A percentile compares a stretch with the other conserved stretches of the same genome.
These are phyloP conservation scores for Labrus mixtus DNA, from an alignment of 2,113 vertebrate species.

Conservation along the genomic window DNA sequence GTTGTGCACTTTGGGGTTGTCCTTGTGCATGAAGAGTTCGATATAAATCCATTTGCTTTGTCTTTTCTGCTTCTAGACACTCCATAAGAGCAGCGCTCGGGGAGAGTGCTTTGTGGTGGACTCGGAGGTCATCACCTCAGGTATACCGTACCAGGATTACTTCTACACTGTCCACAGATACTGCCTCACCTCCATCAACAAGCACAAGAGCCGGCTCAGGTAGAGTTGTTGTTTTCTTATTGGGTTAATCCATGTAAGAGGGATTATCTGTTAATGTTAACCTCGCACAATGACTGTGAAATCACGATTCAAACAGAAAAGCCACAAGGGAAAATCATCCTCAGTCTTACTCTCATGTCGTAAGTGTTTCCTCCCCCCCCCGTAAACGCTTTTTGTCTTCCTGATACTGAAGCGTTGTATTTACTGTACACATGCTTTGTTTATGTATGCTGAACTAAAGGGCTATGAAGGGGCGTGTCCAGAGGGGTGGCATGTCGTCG, in stretches of 20 bases:
- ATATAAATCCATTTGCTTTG: not conserved
- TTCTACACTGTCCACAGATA: slow-evolving; percentile 94
- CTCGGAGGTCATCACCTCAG: slow-evolving; percentile 92
- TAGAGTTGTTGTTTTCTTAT: slow-evolving; percentile 53
- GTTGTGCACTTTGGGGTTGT: too few relatives aligned
- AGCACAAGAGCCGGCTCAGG: slow-evolving; percentile 91
- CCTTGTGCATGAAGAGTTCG: not conserved
- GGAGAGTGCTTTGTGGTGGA: slow-evolving; percentile 90
- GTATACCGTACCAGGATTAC: slow-evolving; percentile 95
- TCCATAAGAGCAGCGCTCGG: slow-evolving; percentile 84
- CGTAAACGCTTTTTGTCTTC: too few relatives aligned
- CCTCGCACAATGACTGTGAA: not conserved
- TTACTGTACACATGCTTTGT: too few relatives aligned
- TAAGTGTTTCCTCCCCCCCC: too few relatives aligned
- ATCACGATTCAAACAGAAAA: not conserved
- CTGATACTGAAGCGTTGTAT: too few relatives aligned
- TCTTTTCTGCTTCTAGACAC: slow-evolving; percentile 65
- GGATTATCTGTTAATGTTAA: not conserved
- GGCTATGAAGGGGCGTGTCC: too few relatives aligned
- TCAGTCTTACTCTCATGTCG: too few relatives aligned
- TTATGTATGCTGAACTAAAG: too few relatives aligned
- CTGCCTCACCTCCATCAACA: slow-evolving; percentile 89
- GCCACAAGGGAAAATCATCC: too few relatives aligned
- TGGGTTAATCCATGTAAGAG: too few relatives aligned
- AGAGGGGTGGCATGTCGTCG: too few relatives aligned